These are phyloP conservation scores for Rhamphomyia laevipes DNA, from an alignment of 2,888 invertebrate genomes.

Conservation along the genomic window DNA sequence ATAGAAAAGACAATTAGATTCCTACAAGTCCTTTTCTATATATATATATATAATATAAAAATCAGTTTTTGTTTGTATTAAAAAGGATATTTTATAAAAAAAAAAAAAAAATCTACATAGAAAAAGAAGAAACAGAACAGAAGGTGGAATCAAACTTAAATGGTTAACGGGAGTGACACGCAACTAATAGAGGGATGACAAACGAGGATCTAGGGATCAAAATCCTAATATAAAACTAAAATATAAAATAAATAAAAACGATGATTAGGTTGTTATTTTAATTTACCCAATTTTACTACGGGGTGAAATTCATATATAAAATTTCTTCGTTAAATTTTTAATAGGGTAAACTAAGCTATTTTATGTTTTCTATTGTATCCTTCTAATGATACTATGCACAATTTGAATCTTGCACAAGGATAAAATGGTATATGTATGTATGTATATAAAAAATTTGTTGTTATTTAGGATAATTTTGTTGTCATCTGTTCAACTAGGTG, in stretches of 20 bases:
- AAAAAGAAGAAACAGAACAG: slow-evolving; percentile 1
- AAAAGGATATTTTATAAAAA: background rate
- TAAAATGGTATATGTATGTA: no score
- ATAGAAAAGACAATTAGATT: no score
- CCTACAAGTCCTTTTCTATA: slow-evolving; percentile 12
- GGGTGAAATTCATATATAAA: no score
- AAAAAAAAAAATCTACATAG: slow-evolving; percentile 1
- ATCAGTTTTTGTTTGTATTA: background rate
- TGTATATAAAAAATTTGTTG: no score
- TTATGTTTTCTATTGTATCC: no score
- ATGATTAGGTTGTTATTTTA: slow-evolving; percentile 41
- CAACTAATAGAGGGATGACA: slow-evolving; percentile 5
- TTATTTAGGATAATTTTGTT: background rate
- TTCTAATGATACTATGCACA: no score
- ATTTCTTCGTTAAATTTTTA: no score
- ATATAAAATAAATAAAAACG: slow-evolving; percentile 24
- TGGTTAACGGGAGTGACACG: no score
- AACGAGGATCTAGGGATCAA: slow-evolving; percentile 11
- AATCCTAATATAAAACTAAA: background rate
- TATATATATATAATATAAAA: slow-evolving; percentile 11
- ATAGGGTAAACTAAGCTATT: no score
- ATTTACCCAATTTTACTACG: slow-evolving; percentile 32
- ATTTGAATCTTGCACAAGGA: no score
- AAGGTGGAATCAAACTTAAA: slow-evolving; percentile 2
- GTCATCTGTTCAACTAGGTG: slow-evolving; percentile 3